phyloP scores from a whole-genome alignment of 2,888 invertebrate species.

The Micoletzkya japonica region DNA sequence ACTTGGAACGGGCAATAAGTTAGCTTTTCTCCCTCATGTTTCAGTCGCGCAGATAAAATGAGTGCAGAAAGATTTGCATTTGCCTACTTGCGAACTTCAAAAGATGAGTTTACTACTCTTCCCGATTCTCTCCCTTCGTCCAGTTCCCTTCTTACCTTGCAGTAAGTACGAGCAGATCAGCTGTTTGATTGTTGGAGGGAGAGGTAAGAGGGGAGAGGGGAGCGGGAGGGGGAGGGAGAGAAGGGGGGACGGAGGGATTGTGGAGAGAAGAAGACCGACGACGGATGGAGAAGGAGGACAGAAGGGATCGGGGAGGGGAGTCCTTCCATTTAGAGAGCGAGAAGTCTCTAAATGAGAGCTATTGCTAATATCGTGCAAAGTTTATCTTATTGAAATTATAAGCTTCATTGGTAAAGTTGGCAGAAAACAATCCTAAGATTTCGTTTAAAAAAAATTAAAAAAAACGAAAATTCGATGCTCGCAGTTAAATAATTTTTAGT shows the following conservation, averaged over 20 bases:
- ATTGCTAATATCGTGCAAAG: no score
- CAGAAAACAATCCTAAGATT: no score
- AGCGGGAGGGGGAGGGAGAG: neutral
- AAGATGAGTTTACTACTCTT: no score
- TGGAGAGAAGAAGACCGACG: neutral
- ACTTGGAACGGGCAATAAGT: neutral
- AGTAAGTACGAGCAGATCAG: neutral
- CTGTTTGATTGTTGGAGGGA: neutral
- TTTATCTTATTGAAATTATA: no score
- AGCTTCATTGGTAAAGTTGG: no score
- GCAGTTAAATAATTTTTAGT: no score
- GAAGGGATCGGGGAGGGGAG: slow-evolving; percentile 18
- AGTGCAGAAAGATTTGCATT: no score
- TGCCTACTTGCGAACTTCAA: no score
- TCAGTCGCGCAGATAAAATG: neutral
- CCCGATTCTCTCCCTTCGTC: no score
- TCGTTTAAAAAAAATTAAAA: no score
- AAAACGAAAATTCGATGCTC: no score
- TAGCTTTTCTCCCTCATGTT: neutral
- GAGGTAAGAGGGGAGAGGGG: neutral
- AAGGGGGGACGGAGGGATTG: neutral
- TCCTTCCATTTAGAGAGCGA: slow-evolving; percentile 15
- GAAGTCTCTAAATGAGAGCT: slow-evolving; percentile 19
- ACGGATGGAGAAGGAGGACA: slow-evolving; percentile 26
- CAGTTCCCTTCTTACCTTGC: slow-evolving; percentile 7